Conservation (phyloP, 2,888 invertebrate species). For the Patella ulyssiponensis region DNA sequence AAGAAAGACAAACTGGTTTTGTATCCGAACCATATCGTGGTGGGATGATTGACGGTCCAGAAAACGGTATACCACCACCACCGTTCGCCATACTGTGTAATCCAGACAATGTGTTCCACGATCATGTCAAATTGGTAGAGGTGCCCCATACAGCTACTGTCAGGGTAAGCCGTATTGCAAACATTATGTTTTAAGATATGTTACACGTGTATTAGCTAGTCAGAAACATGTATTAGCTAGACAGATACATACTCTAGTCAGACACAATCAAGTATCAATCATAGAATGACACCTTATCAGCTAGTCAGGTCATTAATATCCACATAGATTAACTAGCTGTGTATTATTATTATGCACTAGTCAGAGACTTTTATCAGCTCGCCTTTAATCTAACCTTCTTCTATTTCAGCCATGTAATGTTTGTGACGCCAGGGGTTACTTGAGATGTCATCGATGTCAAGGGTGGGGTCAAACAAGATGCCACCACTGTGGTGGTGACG, state of each 20-base stretch:
- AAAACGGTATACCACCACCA: conserved; percentile 59
- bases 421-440: conserved; percentile 73
- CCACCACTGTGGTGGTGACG: conserved; percentile 35
- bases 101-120: conserved; percentile 72
- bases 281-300: too few relatives aligned
- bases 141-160: conserved; percentile 75
- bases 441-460: conserved; percentile 63
- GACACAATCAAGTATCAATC: too few relatives aligned
- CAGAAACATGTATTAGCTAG: too few relatives aligned
- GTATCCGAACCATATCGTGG: conserved; percentile 73
- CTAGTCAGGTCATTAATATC: too few relatives aligned
- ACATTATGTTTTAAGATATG: too few relatives aligned
- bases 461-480: conserved; percentile 48
- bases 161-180: conserved; percentile 53
- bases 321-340: too few relatives aligned
- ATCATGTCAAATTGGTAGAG: conserved; percentile 72
- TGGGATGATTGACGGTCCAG: conserved; percentile 71
- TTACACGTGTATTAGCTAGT: too few relatives aligned
- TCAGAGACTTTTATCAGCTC: too few relatives aligned
- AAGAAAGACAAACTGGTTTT: conserved; percentile 74
- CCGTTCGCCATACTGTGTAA: conserved; percentile 74
- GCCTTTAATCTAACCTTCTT: background rate
- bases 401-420: conserved; percentile 57
- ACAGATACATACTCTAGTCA: too few relatives aligned
- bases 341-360: too few relatives aligned